These are phyloP conservation scores for Tenualosa ilisha DNA, from an alignment of 2,797 vertebrate genomes.

Conservation along the genomic window DNA sequence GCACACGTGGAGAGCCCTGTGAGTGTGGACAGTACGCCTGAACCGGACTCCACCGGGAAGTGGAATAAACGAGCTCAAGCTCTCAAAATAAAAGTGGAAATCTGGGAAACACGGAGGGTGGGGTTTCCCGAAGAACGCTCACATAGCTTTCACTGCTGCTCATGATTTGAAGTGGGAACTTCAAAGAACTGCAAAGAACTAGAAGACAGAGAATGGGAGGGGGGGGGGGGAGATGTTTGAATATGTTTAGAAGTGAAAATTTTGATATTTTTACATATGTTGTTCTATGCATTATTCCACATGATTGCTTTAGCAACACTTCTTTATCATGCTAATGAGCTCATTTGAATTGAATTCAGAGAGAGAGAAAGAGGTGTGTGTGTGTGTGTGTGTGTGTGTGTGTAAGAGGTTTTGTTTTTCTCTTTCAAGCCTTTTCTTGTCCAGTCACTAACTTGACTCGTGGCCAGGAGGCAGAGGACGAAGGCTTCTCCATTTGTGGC, in stretches of 20 bases:
- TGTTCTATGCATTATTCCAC: too few relatives aligned
- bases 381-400: too few relatives aligned
- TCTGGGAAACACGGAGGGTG: constrained; percentile 57
- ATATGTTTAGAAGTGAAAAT: too few relatives aligned
- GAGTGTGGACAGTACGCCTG: constrained; percentile 27
- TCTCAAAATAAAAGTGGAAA: constrained; percentile 56
- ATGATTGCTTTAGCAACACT: too few relatives aligned
- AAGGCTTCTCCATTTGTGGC: neutral
- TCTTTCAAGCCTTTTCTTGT: neutral
- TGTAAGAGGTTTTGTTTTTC: constrained; percentile 29
- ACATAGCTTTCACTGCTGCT: constrained; percentile 46
- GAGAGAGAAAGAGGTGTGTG: neutral
- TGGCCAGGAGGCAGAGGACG: constrained; percentile 27
- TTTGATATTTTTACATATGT: too few relatives aligned
- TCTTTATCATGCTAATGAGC: too few relatives aligned
- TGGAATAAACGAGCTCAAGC: constrained; percentile 59
- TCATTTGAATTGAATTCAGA: neutral
- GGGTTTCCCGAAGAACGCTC: constrained; percentile 62
- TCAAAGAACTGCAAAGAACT: constrained; percentile 44
- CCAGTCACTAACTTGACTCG: constrained; percentile 23
- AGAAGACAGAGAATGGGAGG: constrained; percentile 33
- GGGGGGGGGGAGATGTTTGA: constrained; percentile 12
- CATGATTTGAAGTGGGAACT: constrained; percentile 44
- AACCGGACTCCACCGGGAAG: constrained; percentile 20
- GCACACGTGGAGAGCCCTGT: constrained; percentile 33